phyloP scores from a whole-genome alignment of 2,113 vertebrate species.

The Antechinus flavipes region DNA sequence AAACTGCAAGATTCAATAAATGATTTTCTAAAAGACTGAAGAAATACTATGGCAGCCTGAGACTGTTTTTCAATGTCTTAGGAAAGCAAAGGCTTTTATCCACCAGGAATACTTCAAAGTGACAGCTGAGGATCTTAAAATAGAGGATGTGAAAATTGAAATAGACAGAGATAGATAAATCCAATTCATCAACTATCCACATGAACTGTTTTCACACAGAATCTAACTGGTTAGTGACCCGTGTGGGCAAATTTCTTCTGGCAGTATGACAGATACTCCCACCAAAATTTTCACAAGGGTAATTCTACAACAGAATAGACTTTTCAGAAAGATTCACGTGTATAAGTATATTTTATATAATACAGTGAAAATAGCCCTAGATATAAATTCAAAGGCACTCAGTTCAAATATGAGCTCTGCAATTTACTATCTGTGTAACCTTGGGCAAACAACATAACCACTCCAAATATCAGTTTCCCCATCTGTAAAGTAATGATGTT shows the following conservation, averaged over 20 bases:
- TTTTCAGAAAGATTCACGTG: background rate
- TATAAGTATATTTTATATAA: background rate
- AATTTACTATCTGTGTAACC: background rate
- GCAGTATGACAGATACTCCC: background rate
- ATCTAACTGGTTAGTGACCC: slow-evolving; percentile 4
- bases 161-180: slow-evolving; percentile 6
- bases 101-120: slow-evolving; percentile 1
- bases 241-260: slow-evolving; percentile 7
- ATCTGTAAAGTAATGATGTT: background rate
- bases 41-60: background rate
- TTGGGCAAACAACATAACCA: background rate
- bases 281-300: background rate
- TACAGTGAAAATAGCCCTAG: background rate
- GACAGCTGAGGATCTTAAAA: slow-evolving; percentile 19
- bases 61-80: slow-evolving; percentile 1
- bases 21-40: background rate
- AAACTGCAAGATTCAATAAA: background rate
- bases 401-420: background rate
- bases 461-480: background rate
- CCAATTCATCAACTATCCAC: slow-evolving; percentile 3
- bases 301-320: background rate
- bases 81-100: background rate
- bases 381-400: background rate
- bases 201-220: slow-evolving; percentile 10
- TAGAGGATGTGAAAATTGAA: slow-evolving; percentile 14